These are phyloP conservation scores for Tiliacea aurago DNA, from an alignment of 2,888 invertebrate genomes.

Conservation along the genomic window DNA sequence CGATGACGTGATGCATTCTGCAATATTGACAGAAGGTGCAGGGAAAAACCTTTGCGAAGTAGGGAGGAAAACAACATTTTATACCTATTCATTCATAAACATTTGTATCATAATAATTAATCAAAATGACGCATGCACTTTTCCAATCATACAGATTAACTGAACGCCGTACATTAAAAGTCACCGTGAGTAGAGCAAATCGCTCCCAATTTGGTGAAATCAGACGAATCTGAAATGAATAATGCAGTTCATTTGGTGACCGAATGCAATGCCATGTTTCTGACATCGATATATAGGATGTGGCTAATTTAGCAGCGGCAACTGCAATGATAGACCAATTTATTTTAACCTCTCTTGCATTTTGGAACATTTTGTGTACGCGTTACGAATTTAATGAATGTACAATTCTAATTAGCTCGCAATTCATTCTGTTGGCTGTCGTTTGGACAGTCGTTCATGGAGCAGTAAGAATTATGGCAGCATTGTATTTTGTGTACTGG, in stretches of 20 bases:
- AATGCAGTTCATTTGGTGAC: constrained; percentile 68
- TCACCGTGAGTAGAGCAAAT: constrained; percentile 49
- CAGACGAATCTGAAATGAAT: constrained; percentile 67
- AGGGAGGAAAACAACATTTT: neutral
- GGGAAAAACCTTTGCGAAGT: constrained; percentile 5
- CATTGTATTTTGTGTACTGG: constrained; percentile 10
- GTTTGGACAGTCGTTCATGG: constrained; percentile 34
- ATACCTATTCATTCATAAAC: neutral
- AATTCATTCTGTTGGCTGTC: constrained; percentile 33
- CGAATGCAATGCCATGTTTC: constrained; percentile 66
- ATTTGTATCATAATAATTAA: constrained; percentile 2
- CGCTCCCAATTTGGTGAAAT: constrained; percentile 62
- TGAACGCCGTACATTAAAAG: constrained; percentile 31
- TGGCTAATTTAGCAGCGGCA: constrained; percentile 66
- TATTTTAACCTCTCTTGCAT: constrained; percentile 64
- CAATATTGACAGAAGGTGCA: constrained; percentile 10
- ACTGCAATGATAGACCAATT: constrained; percentile 67
- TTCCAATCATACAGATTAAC: constrained; percentile 8
- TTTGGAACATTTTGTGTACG: constrained; percentile 48
- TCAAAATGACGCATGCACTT: constrained; percentile 16
- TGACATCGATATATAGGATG: constrained; percentile 70
- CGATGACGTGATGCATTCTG: constrained; percentile 11
- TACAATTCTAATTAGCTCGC: constrained; percentile 56
- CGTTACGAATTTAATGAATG: constrained; percentile 52
- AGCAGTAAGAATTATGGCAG: constrained; percentile 29